phyloP scores from a whole-genome alignment of 2,888 invertebrate genomes.

The Polietes domitor region DNA sequence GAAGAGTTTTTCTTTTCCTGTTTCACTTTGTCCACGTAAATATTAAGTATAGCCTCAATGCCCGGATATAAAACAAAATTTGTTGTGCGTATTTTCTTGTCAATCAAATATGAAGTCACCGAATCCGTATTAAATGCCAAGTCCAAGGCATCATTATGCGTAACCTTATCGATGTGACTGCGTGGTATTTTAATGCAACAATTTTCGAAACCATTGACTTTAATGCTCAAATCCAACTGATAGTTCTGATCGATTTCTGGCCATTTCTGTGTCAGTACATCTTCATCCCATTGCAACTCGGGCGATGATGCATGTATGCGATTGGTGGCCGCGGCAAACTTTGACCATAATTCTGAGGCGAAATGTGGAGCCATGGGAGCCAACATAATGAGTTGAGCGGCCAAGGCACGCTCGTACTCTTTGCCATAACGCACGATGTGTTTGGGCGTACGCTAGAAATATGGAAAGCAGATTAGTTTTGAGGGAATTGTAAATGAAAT shows the following conservation, averaged over 20 bases:
- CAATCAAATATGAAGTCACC: slow-evolving; percentile 77
- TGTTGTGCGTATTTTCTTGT: slow-evolving; percentile 78
- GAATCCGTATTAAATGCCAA: slow-evolving; percentile 81
- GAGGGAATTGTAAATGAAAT: not conserved
- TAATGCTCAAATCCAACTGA: slow-evolving; percentile 85
- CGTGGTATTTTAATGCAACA: slow-evolving; percentile 82
- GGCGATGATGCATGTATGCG: slow-evolving; percentile 81
- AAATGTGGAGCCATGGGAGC: slow-evolving; percentile 96
- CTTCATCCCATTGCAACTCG: slow-evolving; percentile 85
- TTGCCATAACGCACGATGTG: slow-evolving; percentile 84
- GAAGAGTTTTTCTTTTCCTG: slow-evolving; percentile 67
- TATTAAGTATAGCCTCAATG: slow-evolving; percentile 80
- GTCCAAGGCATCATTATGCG: slow-evolving; percentile 82
- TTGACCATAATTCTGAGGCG: slow-evolving; percentile 94
- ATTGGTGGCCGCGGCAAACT: slow-evolving; percentile 85
- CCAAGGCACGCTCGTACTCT: slow-evolving; percentile 90
- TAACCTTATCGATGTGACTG: slow-evolving; percentile 82
- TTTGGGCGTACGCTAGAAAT: slow-evolving; percentile 83
- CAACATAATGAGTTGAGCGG: slow-evolving; percentile 90
- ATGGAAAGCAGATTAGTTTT: slow-evolving; percentile 19
- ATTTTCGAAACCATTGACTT: slow-evolving; percentile 82
- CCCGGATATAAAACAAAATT: slow-evolving; percentile 80
- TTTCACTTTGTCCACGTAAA: slow-evolving; percentile 76
- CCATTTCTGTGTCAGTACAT: slow-evolving; percentile 90
- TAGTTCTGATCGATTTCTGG: slow-evolving; percentile 88